These are phyloP conservation scores for Campylorhamphus procurvoides DNA, from an alignment of 2,113 vertebrate genomes.

Conservation along the genomic window DNA sequence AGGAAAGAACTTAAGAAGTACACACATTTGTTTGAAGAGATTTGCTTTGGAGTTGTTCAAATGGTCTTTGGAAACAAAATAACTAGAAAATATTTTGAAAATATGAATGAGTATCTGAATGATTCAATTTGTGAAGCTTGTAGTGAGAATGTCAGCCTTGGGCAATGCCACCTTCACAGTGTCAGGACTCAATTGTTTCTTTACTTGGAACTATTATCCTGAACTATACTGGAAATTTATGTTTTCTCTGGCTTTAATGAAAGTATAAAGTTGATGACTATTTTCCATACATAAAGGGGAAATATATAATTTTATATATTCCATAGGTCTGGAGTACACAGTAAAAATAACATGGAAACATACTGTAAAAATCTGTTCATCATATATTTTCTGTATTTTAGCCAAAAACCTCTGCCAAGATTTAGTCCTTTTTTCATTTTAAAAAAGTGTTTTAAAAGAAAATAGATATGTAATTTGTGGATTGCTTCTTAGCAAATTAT, in stretches of 20 bases:
- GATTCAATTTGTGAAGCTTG: not conserved
- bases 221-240: not conserved
- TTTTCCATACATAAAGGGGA: not conserved
- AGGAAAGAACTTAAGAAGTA: not conserved
- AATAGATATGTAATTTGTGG: not conserved
- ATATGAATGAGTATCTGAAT: not conserved
- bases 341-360: not conserved
- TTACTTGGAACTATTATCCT: not conserved
- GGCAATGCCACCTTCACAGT: not conserved
- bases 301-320: not conserved
- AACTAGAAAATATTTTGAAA: not conserved
- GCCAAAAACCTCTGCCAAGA: not conserved
- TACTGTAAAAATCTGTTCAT: slow-evolving; percentile 9
- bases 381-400: not conserved
- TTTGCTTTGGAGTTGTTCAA: not conserved
- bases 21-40: not conserved
- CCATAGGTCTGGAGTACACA: not conserved
- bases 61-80: not conserved
- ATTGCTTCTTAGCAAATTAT: not conserved
- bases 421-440: not conserved
- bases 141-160: not conserved
- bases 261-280: not conserved
- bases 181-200: not conserved
- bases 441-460: not conserved
- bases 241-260: not conserved